Evolutionary conservation across 2,888 invertebrate genomes (phyloP).

Genomic region (Empis livida): DNA sequence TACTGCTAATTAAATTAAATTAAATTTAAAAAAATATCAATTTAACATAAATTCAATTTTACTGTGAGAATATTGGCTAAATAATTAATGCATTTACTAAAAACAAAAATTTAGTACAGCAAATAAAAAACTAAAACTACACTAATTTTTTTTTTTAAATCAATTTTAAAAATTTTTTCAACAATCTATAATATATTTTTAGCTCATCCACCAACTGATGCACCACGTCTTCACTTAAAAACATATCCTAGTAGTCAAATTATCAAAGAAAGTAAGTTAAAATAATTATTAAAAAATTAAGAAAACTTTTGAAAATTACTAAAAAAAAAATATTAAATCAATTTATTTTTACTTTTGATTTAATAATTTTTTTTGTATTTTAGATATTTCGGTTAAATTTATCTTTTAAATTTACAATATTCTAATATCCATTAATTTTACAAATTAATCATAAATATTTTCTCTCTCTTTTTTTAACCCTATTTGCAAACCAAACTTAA

Average conservation of each 20-base stretch:
- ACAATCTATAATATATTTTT: conserved; percentile 6
- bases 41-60: too few species aligned
- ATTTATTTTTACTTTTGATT: background rate
- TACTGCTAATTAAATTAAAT: too few species aligned
- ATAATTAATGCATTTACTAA: background rate
- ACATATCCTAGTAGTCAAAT: conserved; percentile 66
- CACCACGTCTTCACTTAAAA: conserved; percentile 46
- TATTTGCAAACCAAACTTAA: background rate
- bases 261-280: conserved; percentile 70
- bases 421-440: too few species aligned
- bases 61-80: too few species aligned
- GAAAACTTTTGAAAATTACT: background rate
- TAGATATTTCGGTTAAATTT: background rate
- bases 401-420: background rate
- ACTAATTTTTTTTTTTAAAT: too few species aligned
- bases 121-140: background rate
- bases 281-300: conserved; percentile 3
- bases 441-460: too few species aligned
- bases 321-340: background rate
- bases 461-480: background rate
- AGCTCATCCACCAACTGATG: conserved; percentile 14
- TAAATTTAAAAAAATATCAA: too few species aligned
- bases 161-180: background rate
- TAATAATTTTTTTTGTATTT: background rate
- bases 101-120: background rate